Conservation (phyloP, 1,140 invertebrate genomes). For the Scaptomyza hsui region DNA sequence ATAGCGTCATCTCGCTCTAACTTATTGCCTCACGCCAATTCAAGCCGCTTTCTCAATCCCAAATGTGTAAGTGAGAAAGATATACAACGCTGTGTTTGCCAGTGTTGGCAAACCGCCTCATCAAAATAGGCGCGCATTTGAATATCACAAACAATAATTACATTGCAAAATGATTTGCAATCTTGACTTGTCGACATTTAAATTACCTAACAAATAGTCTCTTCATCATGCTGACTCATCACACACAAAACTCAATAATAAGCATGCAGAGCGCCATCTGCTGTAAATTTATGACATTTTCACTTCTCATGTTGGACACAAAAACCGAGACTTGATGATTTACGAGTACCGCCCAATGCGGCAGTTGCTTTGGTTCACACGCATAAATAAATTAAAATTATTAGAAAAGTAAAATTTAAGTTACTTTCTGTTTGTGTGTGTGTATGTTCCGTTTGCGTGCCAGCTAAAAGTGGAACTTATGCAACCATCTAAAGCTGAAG, state of each 20-base stretch:
- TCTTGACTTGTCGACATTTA: not conserved
- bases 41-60: too few relatives aligned
- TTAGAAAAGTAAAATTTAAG: constrained; percentile 52
- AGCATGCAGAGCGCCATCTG: constrained; percentile 2
- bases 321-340: constrained; percentile 43
- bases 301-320: constrained; percentile 36
- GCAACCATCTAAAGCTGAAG: constrained; percentile 28
- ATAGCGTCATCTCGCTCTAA: constrained; percentile 4
- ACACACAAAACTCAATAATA: not conserved
- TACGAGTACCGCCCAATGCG: constrained; percentile 39
- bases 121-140: constrained; percentile 4
- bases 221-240: constrained; percentile 5
- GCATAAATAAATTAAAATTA: constrained; percentile 67
- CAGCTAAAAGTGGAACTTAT: constrained; percentile 42
- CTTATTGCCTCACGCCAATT: not conserved
- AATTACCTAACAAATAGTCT: constrained; percentile 4
- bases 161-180: constrained; percentile 9
- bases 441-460: constrained; percentile 53
- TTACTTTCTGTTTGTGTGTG: constrained; percentile 1
- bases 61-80: constrained; percentile 11
- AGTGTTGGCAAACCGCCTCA: constrained; percentile 14
- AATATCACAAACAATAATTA: not conserved
- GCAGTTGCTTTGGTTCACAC: constrained; percentile 56
- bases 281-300: constrained; percentile 36
- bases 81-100: not conserved